phyloP scores from a whole-genome alignment of 2,888 invertebrate species.

The Disparrhopalites patrizii region DNA sequence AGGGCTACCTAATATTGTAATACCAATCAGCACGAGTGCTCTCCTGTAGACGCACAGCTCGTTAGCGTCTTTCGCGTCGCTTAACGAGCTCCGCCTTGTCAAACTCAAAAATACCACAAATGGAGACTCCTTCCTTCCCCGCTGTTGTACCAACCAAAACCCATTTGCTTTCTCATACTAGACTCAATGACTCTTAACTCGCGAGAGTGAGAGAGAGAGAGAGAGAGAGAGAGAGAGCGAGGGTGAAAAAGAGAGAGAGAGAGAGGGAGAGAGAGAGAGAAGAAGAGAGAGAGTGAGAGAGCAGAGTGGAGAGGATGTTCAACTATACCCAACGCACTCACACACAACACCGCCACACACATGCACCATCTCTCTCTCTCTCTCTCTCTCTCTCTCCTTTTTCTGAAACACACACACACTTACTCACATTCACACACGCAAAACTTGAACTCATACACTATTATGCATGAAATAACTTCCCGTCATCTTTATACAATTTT shows the following conservation, averaged over 20 bases:
- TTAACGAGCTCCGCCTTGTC: slow-evolving; percentile 45
- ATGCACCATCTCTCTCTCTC: neutral
- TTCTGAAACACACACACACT: too few relatives aligned
- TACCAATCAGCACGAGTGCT: slow-evolving; percentile 37
- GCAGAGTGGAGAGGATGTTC: too few relatives aligned
- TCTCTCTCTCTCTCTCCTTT: too few relatives aligned
- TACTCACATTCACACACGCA: too few relatives aligned
- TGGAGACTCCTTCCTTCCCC: slow-evolving; percentile 29
- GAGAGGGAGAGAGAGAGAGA: too few relatives aligned
- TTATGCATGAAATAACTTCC: too few relatives aligned
- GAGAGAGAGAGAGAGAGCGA: too few relatives aligned
- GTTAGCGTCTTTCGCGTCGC: slow-evolving; percentile 42
- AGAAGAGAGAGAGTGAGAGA: too few relatives aligned
- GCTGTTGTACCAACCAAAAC: slow-evolving; percentile 23
- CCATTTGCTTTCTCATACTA: slow-evolving; percentile 19
- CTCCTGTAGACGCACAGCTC: slow-evolving; percentile 34
- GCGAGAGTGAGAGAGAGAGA: too few relatives aligned
- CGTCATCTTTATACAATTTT: too few relatives aligned
- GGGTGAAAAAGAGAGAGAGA: too few relatives aligned
- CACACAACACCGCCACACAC: slow-evolving; percentile 1
- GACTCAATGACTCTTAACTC: slow-evolving; percentile 6
- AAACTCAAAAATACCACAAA: slow-evolving; percentile 39
- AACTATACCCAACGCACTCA: neutral
- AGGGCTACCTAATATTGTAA: slow-evolving; percentile 16
- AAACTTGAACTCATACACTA: too few relatives aligned